These are phyloP conservation scores for Chelon auratus DNA, from an alignment of 2,797 vertebrate species.

Conservation along the genomic window DNA sequence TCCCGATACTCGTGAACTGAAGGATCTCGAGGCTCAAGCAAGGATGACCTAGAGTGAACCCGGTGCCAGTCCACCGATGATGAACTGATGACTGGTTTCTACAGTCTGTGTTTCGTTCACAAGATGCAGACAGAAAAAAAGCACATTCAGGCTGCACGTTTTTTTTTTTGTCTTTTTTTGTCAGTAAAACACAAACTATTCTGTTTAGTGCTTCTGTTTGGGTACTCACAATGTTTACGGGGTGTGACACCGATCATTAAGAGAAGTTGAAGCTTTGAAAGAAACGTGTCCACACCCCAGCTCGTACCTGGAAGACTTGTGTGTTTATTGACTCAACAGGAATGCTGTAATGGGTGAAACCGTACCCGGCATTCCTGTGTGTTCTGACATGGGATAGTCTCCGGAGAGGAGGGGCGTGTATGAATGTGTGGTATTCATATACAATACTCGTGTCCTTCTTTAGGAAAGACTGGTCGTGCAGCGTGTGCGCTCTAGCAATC, in stretches of 20 bases:
- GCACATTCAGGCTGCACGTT: conserved; percentile 7
- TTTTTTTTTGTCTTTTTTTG: conserved; percentile 5
- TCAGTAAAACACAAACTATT: conserved; percentile 20
- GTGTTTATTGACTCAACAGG: conserved; percentile 40
- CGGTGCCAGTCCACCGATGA: conserved; percentile 6
- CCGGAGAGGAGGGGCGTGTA: conserved; percentile 50
- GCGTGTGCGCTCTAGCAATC: conserved; percentile 36
- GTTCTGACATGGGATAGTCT: conserved; percentile 55
- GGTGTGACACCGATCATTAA: conserved; percentile 27
- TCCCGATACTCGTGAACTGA: conserved; percentile 46
- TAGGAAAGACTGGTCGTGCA: conserved; percentile 60
- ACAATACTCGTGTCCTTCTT: conserved; percentile 58
- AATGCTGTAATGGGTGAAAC: conserved; percentile 65
- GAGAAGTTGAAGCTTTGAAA: conserved; percentile 12
- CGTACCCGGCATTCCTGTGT: conserved; percentile 62
- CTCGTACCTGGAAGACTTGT: conserved; percentile 38
- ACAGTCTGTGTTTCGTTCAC: conserved; percentile 29
- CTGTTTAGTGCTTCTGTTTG: conserved; percentile 20
- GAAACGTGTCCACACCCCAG: conserved; percentile 46
- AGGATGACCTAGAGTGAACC: conserved; percentile 23
- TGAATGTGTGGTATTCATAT: conserved; percentile 57
- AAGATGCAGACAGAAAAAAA: conserved; percentile 25
- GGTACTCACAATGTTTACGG: conserved; percentile 22
- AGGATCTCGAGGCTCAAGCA: conserved; percentile 31
- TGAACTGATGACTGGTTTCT: conserved; percentile 18